phyloP scores from a whole-genome alignment of 2,888 invertebrate species.

The Tipula helvola region DNA sequence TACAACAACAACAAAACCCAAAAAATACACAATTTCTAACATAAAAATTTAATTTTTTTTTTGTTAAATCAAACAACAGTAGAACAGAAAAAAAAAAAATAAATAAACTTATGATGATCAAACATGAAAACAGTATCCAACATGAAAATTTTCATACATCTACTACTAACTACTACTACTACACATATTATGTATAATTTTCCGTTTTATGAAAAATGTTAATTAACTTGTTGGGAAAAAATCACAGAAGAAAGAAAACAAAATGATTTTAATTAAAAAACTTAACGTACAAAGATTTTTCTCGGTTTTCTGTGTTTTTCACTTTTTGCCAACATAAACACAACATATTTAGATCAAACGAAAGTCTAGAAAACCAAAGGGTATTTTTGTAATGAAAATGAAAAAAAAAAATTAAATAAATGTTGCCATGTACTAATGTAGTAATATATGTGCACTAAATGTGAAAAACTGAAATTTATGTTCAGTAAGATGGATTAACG shows the following conservation, averaged over 20 bases:
- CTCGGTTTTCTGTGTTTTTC: neutral
- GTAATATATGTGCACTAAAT: neutral
- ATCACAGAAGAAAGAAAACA: neutral
- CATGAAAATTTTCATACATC: neutral
- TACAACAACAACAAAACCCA: neutral
- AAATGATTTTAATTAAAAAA: neutral
- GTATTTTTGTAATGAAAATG: neutral
- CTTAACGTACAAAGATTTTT: neutral
- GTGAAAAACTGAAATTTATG: neutral
- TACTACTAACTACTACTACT: too few species aligned
- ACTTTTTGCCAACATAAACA: neutral
- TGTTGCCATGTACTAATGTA: neutral
- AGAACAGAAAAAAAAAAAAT: neutral
- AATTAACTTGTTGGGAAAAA: neutral
- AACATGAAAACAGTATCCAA: neutral
- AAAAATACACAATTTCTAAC: neutral
- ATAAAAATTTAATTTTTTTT: neutral
- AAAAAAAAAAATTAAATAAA: neutral
- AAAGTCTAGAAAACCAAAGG: neutral
- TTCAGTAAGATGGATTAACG: neutral
- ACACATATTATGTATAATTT: too few species aligned
- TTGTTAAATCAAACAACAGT: neutral
- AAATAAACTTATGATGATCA: slow-evolving; percentile 4
- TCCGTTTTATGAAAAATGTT: neutral
- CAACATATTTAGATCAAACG: neutral